Evolutionary conservation across 1,140 invertebrate species (phyloP), one percentile per base, ranked within the genome.

Genomic region (Brachionus plicatilis): DNA sequence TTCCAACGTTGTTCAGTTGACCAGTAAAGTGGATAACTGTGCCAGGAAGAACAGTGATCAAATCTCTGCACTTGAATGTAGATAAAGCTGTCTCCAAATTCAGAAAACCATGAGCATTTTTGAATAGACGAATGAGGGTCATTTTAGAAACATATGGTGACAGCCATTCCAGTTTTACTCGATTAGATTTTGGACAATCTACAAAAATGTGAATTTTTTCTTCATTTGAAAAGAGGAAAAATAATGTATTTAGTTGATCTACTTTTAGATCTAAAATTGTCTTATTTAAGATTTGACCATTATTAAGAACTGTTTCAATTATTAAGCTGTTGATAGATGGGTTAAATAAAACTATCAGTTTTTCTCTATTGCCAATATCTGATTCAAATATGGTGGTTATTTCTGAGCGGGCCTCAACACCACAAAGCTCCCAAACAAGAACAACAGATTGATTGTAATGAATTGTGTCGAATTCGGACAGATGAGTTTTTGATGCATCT

Each of bases 11-110:
- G 24, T 33, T 53, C 9, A 79, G 45, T 60, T 79, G 41, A 24
- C 76, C 76, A 33, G 47, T 79, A 53, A 82, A 82, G 33, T 82
- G 79, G 20, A 82, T 60, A 0, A 80, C 27, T 80, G 76, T 56
- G 4, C 76, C 76, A 0, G 76, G 76, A 0, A 80, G 0, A 1
- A 82, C 29, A 29, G 6, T 29, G 27, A 82, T 82, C 27, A 47
- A n/a, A 20, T 56, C 53, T 27, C 79, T 60, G 24, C 79, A 82
- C n/a, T 65, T 68, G n/a, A 65, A 82, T 20, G 24, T 33, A 20
- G 53, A 41, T 8, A 60, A n/a, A 20, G 79, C 79, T 17, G 37
- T 12, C 47, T 20, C 14, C 1, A 82, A 24, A 60, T 47, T 82
- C 7, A 24, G 4, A 82, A 82, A 82, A 45, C 33, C 79, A 11